Percentiles rank a stretch among this genome's conserved stretches.
Conservation (phyloP, 1,140 invertebrate species). For the Ephestia elutella region DNA sequence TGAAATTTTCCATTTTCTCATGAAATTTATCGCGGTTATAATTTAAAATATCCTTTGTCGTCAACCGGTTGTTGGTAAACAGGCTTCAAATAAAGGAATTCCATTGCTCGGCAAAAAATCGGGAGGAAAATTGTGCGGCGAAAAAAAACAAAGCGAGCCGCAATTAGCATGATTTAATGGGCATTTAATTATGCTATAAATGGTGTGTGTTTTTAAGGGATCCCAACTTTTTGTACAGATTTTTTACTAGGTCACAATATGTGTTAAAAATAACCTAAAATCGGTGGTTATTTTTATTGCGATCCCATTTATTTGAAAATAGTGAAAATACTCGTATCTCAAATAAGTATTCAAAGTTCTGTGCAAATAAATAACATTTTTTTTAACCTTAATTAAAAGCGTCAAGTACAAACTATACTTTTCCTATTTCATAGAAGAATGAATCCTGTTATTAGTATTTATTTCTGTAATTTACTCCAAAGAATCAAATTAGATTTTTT, state of each 20-base stretch:
- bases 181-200: conserved; percentile 66
- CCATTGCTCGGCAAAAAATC: conserved; percentile 27
- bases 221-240: conserved; percentile 30
- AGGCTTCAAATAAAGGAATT: conserved; percentile 69
- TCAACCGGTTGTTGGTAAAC: conserved; percentile 54
- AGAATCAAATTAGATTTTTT: too few relatives aligned
- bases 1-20: conserved; percentile 26
- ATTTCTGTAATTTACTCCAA: too few relatives aligned
- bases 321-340: too few relatives aligned
- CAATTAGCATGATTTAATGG: conserved; percentile 72
- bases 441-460: too few relatives aligned
- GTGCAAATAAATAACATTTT: too few relatives aligned
- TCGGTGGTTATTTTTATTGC: too few relatives aligned
- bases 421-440: too few relatives aligned
- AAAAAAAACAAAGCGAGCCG: conserved; percentile 57
- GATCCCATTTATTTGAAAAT: too few relatives aligned
- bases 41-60: conserved; percentile 66
- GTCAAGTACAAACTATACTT: too few relatives aligned
- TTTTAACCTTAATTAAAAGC: too few relatives aligned
- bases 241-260: conserved; percentile 12
- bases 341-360: too few relatives aligned
- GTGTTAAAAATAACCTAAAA: too few relatives aligned
- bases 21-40: conserved; percentile 60
- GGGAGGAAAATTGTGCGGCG: conserved; percentile 25
- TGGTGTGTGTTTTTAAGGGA: conserved; percentile 49